Conservation (phyloP, 2,888 invertebrate species). For the Caenorhabditis imperialis region DNA sequence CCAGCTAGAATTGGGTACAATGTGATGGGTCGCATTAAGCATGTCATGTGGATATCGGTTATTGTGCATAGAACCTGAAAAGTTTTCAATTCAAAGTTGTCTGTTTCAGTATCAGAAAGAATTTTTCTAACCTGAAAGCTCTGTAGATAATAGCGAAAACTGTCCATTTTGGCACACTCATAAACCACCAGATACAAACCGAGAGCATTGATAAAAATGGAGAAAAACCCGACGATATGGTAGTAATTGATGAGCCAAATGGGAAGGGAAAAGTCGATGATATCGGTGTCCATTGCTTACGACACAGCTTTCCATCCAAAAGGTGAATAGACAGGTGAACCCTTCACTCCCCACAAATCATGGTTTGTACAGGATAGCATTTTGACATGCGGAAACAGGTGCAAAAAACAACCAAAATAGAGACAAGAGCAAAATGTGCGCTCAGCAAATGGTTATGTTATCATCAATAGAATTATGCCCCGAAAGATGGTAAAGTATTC, state of each 20-base stretch:
- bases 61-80: not conserved
- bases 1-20: not conserved
- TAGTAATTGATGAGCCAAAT: slow-evolving; percentile 11
- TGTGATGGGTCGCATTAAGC: slow-evolving; percentile 1
- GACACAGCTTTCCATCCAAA: no score
- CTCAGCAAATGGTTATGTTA: slow-evolving; percentile 50
- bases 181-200: slow-evolving; percentile 1
- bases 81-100: not conserved
- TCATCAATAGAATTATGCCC: slow-evolving; percentile 47
- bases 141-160: not conserved
- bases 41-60: not conserved
- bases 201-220: not conserved
- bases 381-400: no score
- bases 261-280: not conserved
- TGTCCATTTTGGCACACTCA: not conserved
- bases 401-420: not conserved
- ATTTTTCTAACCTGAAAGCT: slow-evolving; percentile 8
- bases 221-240: not conserved
- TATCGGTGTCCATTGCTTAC: no score
- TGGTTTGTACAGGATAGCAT: no score
- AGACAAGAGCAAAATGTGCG: slow-evolving; percentile 15
- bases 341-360: no score
- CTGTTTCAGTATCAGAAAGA: no score
- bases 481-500: slow-evolving; percentile 56
- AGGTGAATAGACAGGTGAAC: no score